Base-by-base conservation (phyloP, 1,140 invertebrate species). In the Aradophagus sp. region DNA sequence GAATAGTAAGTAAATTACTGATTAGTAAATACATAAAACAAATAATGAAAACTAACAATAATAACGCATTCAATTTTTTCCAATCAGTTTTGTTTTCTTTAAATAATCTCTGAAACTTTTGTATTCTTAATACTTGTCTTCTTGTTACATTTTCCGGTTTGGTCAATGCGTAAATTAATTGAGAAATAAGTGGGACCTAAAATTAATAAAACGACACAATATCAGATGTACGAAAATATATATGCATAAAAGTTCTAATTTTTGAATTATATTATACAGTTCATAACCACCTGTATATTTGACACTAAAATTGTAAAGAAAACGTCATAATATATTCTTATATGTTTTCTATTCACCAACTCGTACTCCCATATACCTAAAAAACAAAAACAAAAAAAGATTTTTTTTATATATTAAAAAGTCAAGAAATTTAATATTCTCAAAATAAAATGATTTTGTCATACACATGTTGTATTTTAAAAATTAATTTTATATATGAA, bases 91-190 rank as follows among this genome's bases (percentile, higher is more conserved):
- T 39, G 14, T 68, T 71, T 39, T 41, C 59, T 15, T 61, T 8
- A 13, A 27, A 44, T 2, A 36, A 8, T 15, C n/a, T 20, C 2
- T 76, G 74, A 2, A 79, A 16, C 20, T 27, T 32, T 11, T 83
- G 55, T 13, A 86, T 32, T 61, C 79, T 71, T 3, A 31, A 10
- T 0, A 84, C 80, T 69, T 84, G 73, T 59, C 78, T 78, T 17
- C 85, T 61, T 3, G 77, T 80, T 8, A 86, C 83, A 77, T 86
- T 80, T 38, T 83, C 79, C 27, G 85, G 85, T 53, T 76, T 85
- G 8, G 84, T 81, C 27, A 84, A 56, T 10, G 77, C 12, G 56
- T 86, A 85, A 55, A 86, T 75, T 3, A 86, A 61, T 39, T 68
- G 74, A 4, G 82, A 72, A 29, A 85, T 26, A 0, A 74, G 38